Base-by-base conservation (phyloP, 2,888 invertebrate species). In the Aelia acuminata region DNA sequence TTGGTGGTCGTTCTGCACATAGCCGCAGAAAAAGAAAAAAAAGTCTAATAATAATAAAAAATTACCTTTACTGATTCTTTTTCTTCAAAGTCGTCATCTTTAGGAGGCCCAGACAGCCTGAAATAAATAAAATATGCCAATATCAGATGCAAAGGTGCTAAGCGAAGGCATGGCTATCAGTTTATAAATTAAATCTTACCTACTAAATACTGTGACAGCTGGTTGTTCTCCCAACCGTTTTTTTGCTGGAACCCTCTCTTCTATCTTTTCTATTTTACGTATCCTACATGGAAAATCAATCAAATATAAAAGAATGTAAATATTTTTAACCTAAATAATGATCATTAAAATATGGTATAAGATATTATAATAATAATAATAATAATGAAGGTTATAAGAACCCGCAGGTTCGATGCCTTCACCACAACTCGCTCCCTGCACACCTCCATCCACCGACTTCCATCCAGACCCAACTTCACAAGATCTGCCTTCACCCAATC, bases 131-230 rank as follows among this genome's bases (percentile, higher is more conserved):
- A 47, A 80, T 39, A 0, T 22, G 26, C 0, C 11, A 80, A 80
- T 43, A 47, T 80, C n/a, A 80, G 43, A 80, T 35, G 22, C 0
- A 22, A 70, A 75, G 10, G 20, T 39, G 35, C 22, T 26, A 57
- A 13, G 57, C 3, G 0, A 35, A 70, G 35, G 47, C 10, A 47
- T 13, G 13, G 7, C 8, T 26, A 84, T 13, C 47, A 26, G n/a
- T 31, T 1, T 49, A 18, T 31, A 20, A 49, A 20, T 48, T 35
- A 70, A 63, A 26, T 48, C 26, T 70, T 87, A 93, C 94, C 94
- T 94, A 93, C 94, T 94, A 91, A 94, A 94, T 84, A 94, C 94
- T 86, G 94, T 94, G 31, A 90, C 89, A 22, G 89, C 80, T 15
- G 87, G 84, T 75, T 89, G 89, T 49, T 90, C 94, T 91, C 93